Conservation (phyloP, 1,140 invertebrate species). For the Ceratina calcarata region DNA sequence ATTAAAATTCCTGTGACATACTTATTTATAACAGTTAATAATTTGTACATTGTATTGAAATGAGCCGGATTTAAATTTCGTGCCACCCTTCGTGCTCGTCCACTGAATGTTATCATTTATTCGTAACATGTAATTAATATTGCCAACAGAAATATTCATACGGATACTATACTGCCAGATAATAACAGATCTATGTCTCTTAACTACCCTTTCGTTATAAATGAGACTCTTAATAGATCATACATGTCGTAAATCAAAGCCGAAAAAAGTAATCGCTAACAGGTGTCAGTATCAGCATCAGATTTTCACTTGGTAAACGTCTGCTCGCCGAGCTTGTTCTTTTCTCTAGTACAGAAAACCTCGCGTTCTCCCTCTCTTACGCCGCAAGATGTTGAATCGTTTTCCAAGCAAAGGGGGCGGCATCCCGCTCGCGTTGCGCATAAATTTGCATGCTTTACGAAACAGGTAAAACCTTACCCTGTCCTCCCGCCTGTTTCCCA, state of each 20-base stretch:
- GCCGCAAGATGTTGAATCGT: slow-evolving; percentile 20
- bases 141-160: background rate
- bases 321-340: background rate
- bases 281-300: slow-evolving; percentile 20
- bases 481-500: no score
- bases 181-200: no score
- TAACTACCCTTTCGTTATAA: background rate
- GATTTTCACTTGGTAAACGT: slow-evolving; percentile 44
- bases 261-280: background rate
- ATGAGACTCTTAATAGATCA: background rate
- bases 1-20: slow-evolving; percentile 27
- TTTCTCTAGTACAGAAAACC: slow-evolving; percentile 42
- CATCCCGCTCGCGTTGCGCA: slow-evolving; percentile 18
- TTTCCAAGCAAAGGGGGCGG: background rate
- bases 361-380: background rate
- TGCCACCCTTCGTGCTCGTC: background rate
- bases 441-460: slow-evolving; percentile 64
- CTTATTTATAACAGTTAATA: slow-evolving; percentile 24
- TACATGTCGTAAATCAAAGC: background rate
- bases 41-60: slow-evolving; percentile 27
- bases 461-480: slow-evolving; percentile 44
- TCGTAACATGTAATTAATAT: background rate
- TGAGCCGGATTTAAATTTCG: slow-evolving; percentile 11
- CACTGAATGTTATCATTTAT: background rate
- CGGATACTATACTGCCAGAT: background rate